Evolutionary conservation across 2,113 vertebrate genomes (phyloP).

Genomic region (Forbesichthys papilliferus): DNA sequence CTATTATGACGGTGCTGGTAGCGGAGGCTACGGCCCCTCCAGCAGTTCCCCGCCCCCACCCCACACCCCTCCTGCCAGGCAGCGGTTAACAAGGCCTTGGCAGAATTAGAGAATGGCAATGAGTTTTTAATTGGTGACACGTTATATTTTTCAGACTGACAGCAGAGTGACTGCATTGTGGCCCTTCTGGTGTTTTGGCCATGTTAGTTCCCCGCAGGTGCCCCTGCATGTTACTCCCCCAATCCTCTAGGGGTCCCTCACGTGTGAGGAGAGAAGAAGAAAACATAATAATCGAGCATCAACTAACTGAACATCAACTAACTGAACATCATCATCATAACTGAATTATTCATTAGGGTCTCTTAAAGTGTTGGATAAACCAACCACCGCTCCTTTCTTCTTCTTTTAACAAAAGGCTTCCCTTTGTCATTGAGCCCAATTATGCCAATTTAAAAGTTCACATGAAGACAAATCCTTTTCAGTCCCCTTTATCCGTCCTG

Average conservation of each 20-base stretch:
- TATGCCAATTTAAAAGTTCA: conserved; percentile 70
- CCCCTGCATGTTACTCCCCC: conserved; percentile 73
- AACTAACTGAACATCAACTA: conserved; percentile 77
- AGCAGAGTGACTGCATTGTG: conserved; percentile 77
- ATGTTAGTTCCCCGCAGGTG: conserved; percentile 81
- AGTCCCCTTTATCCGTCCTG: conserved; percentile 66
- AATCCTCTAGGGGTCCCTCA: conserved; percentile 72
- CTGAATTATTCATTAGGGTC: conserved; percentile 92
- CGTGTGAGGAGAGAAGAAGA: conserved; percentile 82
- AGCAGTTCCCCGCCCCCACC: conserved; percentile 30
- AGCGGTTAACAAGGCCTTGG: conserved; percentile 86
- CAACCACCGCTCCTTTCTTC: conserved; percentile 51
- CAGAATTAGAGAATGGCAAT: conserved; percentile 86
- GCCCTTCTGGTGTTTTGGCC: conserved; percentile 82
- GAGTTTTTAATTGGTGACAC: conserved; percentile 96
- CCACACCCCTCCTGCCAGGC: conserved; percentile 79
- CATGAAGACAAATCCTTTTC: conserved; percentile 74
- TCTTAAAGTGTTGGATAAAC: conserved; percentile 83
- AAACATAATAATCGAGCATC: conserved; percentile 81
- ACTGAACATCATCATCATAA: conserved; percentile 78
- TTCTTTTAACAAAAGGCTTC: conserved; percentile 72
- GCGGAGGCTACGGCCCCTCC: conserved; percentile 64
- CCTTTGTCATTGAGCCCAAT: conserved; percentile 74
- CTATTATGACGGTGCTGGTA: conserved; percentile 81
- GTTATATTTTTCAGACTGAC: conserved; percentile 96